Evolutionary conservation across 2,113 vertebrate genomes (phyloP).

Genomic region (Protobothrops flavoviridis): DNA sequence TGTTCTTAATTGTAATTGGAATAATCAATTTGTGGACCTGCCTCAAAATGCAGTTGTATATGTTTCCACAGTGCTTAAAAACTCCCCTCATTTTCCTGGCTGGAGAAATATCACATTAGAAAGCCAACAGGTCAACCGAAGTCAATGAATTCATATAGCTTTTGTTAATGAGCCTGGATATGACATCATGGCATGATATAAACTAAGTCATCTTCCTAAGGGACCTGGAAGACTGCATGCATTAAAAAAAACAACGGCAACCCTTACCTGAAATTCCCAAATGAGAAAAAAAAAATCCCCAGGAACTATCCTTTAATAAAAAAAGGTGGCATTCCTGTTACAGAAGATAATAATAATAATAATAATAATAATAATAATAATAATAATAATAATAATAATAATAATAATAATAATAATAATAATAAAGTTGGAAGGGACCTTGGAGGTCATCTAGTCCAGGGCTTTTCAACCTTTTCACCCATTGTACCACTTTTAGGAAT

Average conservation of each 20-base stretch:
- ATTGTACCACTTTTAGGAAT: too few relatives aligned
- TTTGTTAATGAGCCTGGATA: conserved; percentile 36
- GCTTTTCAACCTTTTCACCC: too few relatives aligned
- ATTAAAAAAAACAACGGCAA: background rate
- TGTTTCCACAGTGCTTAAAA: conserved; percentile 1
- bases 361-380: too few relatives aligned
- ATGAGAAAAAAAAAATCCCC: background rate
- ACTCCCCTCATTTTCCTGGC: background rate
- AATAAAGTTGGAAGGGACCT: too few relatives aligned
- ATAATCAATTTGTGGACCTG: conserved; percentile 15
- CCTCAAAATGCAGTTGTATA: background rate
- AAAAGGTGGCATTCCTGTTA: background rate
- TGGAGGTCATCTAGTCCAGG: too few relatives aligned
- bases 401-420: too few relatives aligned
- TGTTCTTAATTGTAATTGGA: conserved; percentile 32
- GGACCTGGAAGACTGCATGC: background rate
- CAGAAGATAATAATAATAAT: background rate
- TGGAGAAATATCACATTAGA: conserved; percentile 40
- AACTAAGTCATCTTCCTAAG: background rate
- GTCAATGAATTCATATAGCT: conserved; percentile 33
- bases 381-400: too few relatives aligned
- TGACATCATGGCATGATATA: conserved; percentile 10
- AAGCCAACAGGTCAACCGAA: conserved; percentile 1
- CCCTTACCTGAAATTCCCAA: conserved; percentile 33
- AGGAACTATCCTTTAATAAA: background rate